These are phyloP conservation scores for Embidobia sp. DNA, from an alignment of 2,888 invertebrate genomes.

Conservation along the genomic window DNA sequence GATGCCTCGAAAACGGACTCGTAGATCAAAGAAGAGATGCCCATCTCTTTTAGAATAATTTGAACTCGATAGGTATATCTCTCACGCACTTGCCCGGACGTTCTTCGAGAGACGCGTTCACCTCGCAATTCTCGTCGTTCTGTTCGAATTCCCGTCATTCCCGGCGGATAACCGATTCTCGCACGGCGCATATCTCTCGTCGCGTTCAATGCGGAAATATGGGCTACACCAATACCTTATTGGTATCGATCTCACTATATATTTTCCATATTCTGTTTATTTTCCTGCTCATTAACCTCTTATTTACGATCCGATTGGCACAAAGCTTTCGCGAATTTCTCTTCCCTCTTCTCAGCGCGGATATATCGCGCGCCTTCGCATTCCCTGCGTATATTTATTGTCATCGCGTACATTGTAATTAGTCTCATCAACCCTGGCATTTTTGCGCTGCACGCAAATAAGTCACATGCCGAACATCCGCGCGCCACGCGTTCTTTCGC, in stretches of 20 bases:
- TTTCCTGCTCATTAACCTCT: slow-evolving; percentile 54
- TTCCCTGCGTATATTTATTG: slow-evolving; percentile 47
- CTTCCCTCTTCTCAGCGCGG: slow-evolving; percentile 1
- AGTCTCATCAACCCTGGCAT: slow-evolving; percentile 56
- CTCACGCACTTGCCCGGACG: too few species aligned
- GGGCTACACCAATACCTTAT: slow-evolving; percentile 49
- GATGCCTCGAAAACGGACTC: slow-evolving; percentile 49
- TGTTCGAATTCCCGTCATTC: slow-evolving; percentile 55
- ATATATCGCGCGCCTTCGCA: slow-evolving; percentile 47
- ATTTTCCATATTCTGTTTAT: slow-evolving; percentile 57
- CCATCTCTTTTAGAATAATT: slow-evolving; percentile 54
- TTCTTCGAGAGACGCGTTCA: too few species aligned
- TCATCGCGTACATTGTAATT: slow-evolving; percentile 53
- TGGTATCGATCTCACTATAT: slow-evolving; percentile 42
- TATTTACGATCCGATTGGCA: slow-evolving; percentile 45
- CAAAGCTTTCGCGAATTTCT: slow-evolving; percentile 53
- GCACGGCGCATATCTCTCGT: slow-evolving; percentile 18
- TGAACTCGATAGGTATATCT: slow-evolving; percentile 58
- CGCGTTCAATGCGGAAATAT: slow-evolving; percentile 57
- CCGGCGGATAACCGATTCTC: slow-evolving; percentile 29
- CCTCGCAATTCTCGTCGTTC: slow-evolving; percentile 46
- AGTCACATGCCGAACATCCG: slow-evolving; percentile 33
- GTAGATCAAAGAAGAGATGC: slow-evolving; percentile 32
- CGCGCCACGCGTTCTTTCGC: slow-evolving; percentile 39
- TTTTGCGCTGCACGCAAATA: slow-evolving; percentile 25